phyloP scores from a whole-genome alignment of 1,140 invertebrate species.

The Polypedilum pembai region DNA sequence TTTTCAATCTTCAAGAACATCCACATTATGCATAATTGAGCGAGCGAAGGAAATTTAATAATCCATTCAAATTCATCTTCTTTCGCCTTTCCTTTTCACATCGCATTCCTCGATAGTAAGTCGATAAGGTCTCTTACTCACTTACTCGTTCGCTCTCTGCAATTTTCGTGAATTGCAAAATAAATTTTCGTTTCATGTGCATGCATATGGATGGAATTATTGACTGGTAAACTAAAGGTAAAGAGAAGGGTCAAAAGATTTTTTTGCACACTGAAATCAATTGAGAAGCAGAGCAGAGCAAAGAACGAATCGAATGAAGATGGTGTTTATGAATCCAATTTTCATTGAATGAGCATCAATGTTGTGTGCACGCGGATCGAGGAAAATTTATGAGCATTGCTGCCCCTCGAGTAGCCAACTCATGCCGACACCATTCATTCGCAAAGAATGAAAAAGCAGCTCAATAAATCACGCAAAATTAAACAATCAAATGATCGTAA shows the following conservation, averaged over 20 bases:
- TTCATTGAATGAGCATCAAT: background rate
- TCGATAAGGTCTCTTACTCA: background rate
- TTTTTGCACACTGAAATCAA: background rate
- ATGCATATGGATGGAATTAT: background rate
- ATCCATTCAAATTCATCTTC: background rate
- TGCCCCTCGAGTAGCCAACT: background rate
- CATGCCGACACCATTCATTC: background rate
- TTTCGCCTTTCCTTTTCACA: background rate
- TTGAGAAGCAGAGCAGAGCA: background rate
- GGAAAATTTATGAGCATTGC: too few relatives aligned
- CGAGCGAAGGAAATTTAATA: background rate
- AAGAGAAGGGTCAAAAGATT: background rate
- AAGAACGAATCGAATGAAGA: background rate
- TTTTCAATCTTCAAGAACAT: background rate
- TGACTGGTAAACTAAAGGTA: background rate
- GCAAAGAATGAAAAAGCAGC: background rate
- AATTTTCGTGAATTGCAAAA: conserved; percentile 13
- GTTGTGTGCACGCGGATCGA: too few relatives aligned
- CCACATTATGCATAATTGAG: conserved; percentile 5
- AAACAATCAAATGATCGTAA: conserved; percentile 24
- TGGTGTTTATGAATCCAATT: background rate
- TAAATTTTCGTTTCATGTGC: background rate
- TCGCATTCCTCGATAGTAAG: background rate
- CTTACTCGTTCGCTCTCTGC: background rate
- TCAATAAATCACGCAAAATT: conserved; percentile 27